Percentiles rank a stretch among this genome's conserved stretches.
phyloP scores from a whole-genome alignment of 2,888 invertebrate species.

The Eupsilia transversa region DNA sequence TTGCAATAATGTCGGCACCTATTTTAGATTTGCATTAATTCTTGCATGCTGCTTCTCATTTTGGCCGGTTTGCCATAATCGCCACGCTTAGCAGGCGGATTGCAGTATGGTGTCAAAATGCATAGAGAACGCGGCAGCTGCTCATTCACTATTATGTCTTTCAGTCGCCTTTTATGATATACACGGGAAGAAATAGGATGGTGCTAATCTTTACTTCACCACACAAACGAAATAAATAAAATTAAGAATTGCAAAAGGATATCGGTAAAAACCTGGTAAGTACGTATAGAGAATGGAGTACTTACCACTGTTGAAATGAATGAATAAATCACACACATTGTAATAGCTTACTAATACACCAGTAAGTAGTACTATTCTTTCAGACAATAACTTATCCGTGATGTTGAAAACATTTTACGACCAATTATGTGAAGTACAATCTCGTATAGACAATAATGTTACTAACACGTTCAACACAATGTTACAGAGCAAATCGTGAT shows the following conservation, averaged over 20 bases:
- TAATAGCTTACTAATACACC: not conserved
- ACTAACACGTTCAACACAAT: not conserved
- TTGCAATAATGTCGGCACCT: no score
- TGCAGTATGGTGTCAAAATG: no score
- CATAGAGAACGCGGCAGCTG: no score
- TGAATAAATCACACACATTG: constrained; percentile 11
- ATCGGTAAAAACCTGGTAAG: not conserved
- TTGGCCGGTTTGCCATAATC: no score
- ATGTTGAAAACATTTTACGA: constrained; percentile 23
- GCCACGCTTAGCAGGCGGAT: no score
- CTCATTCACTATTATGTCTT: no score
- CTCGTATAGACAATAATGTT: not conserved
- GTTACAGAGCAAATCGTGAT: not conserved
- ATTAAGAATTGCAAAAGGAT: not conserved
- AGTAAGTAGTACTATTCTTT: not conserved
- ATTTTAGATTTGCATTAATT: no score
- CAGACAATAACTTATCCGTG: not conserved
- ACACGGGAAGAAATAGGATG: no score
- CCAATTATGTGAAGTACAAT: constrained; percentile 18
- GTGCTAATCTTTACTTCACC: no score
- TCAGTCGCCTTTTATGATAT: no score
- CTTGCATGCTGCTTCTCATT: no score
- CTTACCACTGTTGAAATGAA: not conserved
- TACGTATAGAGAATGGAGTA: not conserved
- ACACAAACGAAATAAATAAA: no score